Conservation (phyloP, 1,140 invertebrate species). For the Heliconius congener region DNA sequence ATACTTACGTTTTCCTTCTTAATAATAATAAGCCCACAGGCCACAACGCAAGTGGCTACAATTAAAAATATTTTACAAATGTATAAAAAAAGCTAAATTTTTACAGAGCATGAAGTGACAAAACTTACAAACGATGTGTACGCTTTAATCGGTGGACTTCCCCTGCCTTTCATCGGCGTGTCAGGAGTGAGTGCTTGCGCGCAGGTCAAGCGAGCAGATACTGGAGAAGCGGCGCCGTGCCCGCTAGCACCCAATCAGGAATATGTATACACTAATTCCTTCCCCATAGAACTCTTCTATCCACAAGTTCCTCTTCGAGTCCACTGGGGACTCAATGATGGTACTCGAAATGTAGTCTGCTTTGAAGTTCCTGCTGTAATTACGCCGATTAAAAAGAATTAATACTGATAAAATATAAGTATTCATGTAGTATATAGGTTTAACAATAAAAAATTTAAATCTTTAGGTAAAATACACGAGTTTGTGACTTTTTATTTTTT, state of each 20-base stretch:
- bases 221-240: slow-evolving; percentile 59
- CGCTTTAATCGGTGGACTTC: slow-evolving; percentile 77
- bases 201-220: slow-evolving; percentile 71
- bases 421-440: not conserved
- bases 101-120: slow-evolving; percentile 73
- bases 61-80: not conserved
- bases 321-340: slow-evolving; percentile 83
- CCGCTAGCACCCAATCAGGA: slow-evolving; percentile 48
- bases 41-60: too few relatives aligned
- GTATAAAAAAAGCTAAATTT: not conserved
- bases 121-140: slow-evolving; percentile 76
- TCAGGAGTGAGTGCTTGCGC: slow-evolving; percentile 82
- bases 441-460: not conserved
- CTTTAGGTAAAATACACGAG: not conserved
- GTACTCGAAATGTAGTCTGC: slow-evolving; percentile 80
- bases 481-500: slow-evolving; percentile 9
- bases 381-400: slow-evolving; percentile 27
- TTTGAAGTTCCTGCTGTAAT: slow-evolving; percentile 86
- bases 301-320: slow-evolving; percentile 77
- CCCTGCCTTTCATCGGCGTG: slow-evolving; percentile 84
- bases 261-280: slow-evolving; percentile 52
- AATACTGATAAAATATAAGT: not conserved
- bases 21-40: too few relatives aligned
- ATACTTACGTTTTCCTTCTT: too few relatives aligned
- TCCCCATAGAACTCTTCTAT: slow-evolving; percentile 49